Base-by-base conservation (phyloP, 2,888 invertebrate genomes). In the Agriopis aurantiaria region DNA sequence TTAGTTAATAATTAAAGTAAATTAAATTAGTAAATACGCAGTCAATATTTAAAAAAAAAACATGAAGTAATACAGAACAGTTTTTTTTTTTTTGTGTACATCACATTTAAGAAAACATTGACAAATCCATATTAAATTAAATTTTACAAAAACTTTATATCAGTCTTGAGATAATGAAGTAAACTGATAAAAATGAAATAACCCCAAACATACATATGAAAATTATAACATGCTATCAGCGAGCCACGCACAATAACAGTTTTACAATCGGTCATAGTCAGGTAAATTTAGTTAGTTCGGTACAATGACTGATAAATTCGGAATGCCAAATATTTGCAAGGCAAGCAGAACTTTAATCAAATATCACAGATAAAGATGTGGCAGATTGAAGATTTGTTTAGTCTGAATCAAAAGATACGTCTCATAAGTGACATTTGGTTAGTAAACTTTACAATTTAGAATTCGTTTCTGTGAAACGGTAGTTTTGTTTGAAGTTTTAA, bases 311-410 rank as follows among this genome's bases (percentile, higher is more conserved):
- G 65, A 63, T 65, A 62, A 72, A 62, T 12, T 55, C 43, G 14
- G 55, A 49, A 66, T 66, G 7, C 12, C 45, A 12, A 53, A 55
- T 33, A 61, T 59, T 53, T 53, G n/a, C 58, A 59, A 53, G 23
- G 51, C 6, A 49, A 33, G 41, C 48, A 55, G 10, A 23, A 58
- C 12, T 59, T 49, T 56, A 46, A 56, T 14, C 33, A 56, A 69
- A 60, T 40, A 60, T 41, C 17, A 52, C 56, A 60, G 41, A 40
- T 8, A 52, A 43, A 56, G 59, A 65, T 51, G 64, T 65, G 55
- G 69, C 60, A 60, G 65, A 65, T 61, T 65, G 69, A 65, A 40
- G 57, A 52, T 65, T 11, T 66, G 70, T 70, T 70, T 70, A 70
- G 58, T 52, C 58, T 63, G 43, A 55, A 70, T 58, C 58, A 17